Percentiles rank a stretch among this genome's conserved stretches.
These are phyloP conservation scores for Melozone crissalis DNA, from an alignment of 2,113 vertebrate genomes.

Conservation along the genomic window DNA sequence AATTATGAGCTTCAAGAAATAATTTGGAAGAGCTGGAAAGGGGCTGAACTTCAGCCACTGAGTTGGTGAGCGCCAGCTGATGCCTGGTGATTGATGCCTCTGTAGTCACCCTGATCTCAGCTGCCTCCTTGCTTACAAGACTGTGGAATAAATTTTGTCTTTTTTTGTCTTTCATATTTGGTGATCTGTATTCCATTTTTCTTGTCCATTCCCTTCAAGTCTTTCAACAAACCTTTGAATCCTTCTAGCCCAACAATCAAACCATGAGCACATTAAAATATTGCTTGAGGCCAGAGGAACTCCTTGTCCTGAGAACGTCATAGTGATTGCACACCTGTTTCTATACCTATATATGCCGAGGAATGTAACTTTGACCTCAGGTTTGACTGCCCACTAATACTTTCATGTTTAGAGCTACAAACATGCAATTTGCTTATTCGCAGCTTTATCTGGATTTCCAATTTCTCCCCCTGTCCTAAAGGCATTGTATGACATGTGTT, in stretches of 20 bases:
- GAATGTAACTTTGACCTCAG: background rate
- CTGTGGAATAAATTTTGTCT: background rate
- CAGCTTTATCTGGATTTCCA: background rate
- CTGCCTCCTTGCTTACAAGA: background rate
- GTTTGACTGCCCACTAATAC: background rate
- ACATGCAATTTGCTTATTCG: background rate
- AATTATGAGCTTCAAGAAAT: background rate
- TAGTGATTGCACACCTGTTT: background rate
- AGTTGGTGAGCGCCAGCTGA: background rate
- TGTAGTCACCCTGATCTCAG: background rate
- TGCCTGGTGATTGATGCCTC: background rate
- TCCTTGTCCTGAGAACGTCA: background rate
- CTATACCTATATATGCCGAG: background rate
- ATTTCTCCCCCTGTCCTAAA: background rate
- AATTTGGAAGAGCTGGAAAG: background rate
- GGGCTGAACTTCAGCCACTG: background rate
- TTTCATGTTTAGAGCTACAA: background rate
- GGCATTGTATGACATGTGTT: background rate
- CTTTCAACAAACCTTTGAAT: background rate
- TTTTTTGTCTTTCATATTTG: background rate
- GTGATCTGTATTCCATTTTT: background rate
- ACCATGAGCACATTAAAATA: background rate
- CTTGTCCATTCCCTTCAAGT: background rate
- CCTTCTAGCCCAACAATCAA: background rate
- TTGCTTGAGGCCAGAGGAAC: background rate